Evolutionary conservation across 2,113 vertebrate genomes (phyloP).

Genomic region (Pavo muticus): DNA sequence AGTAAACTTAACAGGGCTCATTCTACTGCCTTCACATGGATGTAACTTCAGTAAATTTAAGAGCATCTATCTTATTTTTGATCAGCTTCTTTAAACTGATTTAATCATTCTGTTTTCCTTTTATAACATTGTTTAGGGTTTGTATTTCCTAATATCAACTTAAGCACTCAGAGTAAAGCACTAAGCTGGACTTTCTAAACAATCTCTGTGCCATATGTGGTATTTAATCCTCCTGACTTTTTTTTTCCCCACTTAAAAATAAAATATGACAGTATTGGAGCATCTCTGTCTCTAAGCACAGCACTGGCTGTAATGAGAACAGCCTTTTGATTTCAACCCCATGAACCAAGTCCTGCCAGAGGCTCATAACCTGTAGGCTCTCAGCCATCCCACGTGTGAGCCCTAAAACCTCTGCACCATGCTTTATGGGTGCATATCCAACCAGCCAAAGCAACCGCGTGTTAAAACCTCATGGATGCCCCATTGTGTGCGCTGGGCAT

Average conservation of each 20-base stretch:
- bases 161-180: neutral
- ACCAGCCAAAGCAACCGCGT: neutral
- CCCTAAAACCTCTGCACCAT: neutral
- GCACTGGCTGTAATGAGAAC: neutral
- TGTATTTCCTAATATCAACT: slow-evolving; percentile 16
- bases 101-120: rapidly evolving
- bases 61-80: neutral
- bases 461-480: neutral
- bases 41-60: neutral
- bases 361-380: neutral
- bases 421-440: neutral
- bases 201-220: slow-evolving; percentile 4
- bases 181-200: slow-evolving; percentile 6
- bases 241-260: neutral
- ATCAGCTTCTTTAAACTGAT: neutral
- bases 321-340: neutral
- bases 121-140: neutral
- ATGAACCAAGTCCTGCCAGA: neutral
- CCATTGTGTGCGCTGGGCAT: neutral
- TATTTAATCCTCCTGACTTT: slow-evolving; percentile 30
- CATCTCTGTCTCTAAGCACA: neutral
- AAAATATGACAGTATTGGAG: neutral
- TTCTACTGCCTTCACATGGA: neutral
- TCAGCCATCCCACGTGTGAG: neutral
- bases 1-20: neutral